Conservation (phyloP, 2,113 vertebrate genomes). For the Etheostoma cragini region DNA sequence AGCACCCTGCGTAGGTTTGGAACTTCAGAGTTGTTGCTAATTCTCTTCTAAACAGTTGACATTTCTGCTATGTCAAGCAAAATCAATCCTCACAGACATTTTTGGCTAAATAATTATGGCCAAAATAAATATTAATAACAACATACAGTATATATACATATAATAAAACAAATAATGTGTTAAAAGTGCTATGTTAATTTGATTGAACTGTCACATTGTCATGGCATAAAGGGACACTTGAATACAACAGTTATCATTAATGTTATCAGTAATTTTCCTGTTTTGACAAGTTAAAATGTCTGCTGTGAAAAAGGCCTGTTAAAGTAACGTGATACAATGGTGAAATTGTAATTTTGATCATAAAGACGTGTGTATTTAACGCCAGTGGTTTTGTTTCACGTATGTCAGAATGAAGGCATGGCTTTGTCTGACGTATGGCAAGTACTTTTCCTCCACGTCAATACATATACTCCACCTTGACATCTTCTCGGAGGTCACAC, state of each 20-base stretch:
- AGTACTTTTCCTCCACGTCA: not conserved
- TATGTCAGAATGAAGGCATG: not conserved
- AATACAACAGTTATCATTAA: not conserved
- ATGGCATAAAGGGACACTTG: not conserved
- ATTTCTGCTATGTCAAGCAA: no score
- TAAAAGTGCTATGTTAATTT: not conserved
- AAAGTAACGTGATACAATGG: not conserved
- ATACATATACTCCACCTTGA: slow-evolving; percentile 80
- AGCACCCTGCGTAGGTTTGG: not conserved
- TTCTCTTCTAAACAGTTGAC: no score
- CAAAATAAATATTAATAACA: no score
- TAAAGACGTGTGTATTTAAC: not conserved
- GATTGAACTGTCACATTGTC: not conserved
- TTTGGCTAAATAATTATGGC: no score
- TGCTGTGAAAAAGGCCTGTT: not conserved
- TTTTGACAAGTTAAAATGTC: not conserved
- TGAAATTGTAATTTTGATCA: not conserved
- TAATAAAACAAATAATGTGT: not conserved
- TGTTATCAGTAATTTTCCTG: no score
- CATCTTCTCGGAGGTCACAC: slow-evolving; percentile 93
- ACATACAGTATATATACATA: not conserved
- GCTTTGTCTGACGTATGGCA: not conserved
- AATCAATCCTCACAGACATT: no score
- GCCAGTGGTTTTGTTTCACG: not conserved
- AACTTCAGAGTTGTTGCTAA: not conserved